Evolutionary conservation across 2,888 invertebrate genomes (phyloP).

Genomic region (Baccha elongata): DNA sequence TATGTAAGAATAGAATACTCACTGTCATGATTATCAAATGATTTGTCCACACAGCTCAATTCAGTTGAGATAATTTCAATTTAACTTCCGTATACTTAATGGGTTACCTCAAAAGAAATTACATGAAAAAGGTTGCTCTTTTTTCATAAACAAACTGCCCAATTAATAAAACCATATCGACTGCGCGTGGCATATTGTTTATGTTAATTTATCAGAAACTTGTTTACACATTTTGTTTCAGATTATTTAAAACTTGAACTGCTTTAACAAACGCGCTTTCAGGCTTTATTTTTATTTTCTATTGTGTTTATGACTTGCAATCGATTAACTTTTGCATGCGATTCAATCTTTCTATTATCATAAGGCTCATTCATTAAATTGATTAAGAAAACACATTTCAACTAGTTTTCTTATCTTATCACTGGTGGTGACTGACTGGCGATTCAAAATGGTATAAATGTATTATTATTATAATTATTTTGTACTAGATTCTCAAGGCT

Average conservation of each 20-base stretch:
- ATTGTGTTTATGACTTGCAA: neutral
- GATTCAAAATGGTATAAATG: neutral
- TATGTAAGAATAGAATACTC: too few relatives aligned
- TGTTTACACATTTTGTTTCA: neutral
- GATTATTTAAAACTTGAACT: neutral
- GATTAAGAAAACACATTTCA: slow-evolving; percentile 40
- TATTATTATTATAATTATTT: too few relatives aligned
- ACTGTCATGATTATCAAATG: too few relatives aligned
- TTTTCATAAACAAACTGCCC: neutral
- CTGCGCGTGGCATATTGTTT: neutral
- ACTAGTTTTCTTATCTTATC: slow-evolving; percentile 53
- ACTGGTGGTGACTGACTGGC: slow-evolving; percentile 13
- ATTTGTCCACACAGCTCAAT: too few relatives aligned
- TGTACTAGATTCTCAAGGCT: slow-evolving; percentile 45
- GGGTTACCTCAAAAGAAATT: too few relatives aligned
- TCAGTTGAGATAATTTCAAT: too few relatives aligned
- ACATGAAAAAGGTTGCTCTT: neutral
- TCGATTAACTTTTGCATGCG: slow-evolving; percentile 19
- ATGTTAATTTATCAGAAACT: neutral
- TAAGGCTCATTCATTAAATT: slow-evolving; percentile 57
- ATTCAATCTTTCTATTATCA: neutral
- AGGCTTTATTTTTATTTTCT: slow-evolving; percentile 2
- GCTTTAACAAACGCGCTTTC: too few relatives aligned
- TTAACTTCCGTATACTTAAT: too few relatives aligned
- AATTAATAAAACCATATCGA: neutral